These are phyloP conservation scores for Alcedo quadribrachys DNA, from an alignment of 2,797 vertebrate species.

Conservation along the genomic window DNA sequence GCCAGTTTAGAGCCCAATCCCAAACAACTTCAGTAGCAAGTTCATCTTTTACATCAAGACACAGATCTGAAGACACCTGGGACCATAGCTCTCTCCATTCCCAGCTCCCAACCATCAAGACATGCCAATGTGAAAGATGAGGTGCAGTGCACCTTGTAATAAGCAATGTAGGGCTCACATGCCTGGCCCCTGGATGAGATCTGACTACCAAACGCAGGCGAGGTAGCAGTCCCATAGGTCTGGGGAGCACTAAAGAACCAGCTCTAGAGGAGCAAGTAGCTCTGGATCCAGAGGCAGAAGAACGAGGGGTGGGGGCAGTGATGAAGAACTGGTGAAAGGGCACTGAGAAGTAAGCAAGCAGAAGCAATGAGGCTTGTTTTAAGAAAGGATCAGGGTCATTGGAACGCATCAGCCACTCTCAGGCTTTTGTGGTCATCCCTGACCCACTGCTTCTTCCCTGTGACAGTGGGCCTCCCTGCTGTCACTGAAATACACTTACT, in stretches of 20 bases:
- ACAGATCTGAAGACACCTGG: background rate
- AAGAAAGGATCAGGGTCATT: background rate
- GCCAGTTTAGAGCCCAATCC: background rate
- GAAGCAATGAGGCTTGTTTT: background rate
- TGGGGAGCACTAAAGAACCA: background rate
- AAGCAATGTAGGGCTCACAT: background rate
- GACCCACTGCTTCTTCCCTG: background rate
- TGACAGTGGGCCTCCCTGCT: accelerated
- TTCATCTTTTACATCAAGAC: background rate
- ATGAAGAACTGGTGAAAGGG: background rate
- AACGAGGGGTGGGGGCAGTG: background rate
- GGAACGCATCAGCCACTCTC: background rate
- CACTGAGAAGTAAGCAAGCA: background rate
- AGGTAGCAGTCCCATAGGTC: background rate
- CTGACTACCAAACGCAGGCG: background rate
- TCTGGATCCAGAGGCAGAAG: background rate
- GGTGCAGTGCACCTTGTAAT: background rate
- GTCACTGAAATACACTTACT: background rate
- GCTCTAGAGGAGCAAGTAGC: background rate
- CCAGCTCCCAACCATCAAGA: background rate
- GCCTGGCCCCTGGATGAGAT: background rate
- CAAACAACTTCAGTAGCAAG: background rate
- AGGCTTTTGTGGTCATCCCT: background rate
- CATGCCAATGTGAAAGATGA: accelerated
- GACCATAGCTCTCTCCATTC: background rate